Evolutionary conservation across 2,113 vertebrate genomes (phyloP), one percentile per base, ranked within the genome.

Genomic region (Plestiodon gilberti): DNA sequence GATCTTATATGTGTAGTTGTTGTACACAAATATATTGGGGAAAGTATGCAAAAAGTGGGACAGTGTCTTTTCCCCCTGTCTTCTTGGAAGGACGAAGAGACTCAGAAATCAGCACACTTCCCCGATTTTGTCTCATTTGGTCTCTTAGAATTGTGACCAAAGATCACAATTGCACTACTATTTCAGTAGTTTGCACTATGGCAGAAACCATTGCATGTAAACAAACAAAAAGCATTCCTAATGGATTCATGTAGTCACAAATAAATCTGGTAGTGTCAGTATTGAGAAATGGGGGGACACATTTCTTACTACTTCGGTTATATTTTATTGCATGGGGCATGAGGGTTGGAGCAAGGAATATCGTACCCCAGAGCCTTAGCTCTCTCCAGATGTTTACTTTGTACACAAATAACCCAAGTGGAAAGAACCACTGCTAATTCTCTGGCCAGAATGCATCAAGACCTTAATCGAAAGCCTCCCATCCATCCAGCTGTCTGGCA

Each of bases 401-500:
- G 90, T 90, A 86, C 91, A 93, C 92, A 93, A 95, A 93, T 92
- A 95, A 92, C 94, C 92, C 94, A 88, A 94, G 92, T 92, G 92
- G 94, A 95, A 93, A 93, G 92, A 89, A 91, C 92, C 95, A 95
- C 94, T 94, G 95, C 97, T 97, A 97, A 97, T 97, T 97, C 94
- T 95, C 95, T 88, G 96, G 93, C 95, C 95, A 95, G 96, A 96
- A 96, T 96, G 95, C 95, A 95, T 94, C 95, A 95, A 79, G 91
- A 92, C 94, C 95, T 91, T 96, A 95, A 96, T 97, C 95, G 96
- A 96, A 96, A 96, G 94, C 90, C 94, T 96, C 95, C 94, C 95
- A 93, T 97, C 96, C 95, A 96, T 97, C 97, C 96, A 96, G 96
- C 92, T 94, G 95, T 96, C 97, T 98, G 97, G 97, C 97, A 97